A percentile compares a stretch with the other conserved stretches of the same genome.
Evolutionary conservation across 2,797 vertebrate genomes (phyloP).

Genomic region (Aplochiton taeniatus): DNA sequence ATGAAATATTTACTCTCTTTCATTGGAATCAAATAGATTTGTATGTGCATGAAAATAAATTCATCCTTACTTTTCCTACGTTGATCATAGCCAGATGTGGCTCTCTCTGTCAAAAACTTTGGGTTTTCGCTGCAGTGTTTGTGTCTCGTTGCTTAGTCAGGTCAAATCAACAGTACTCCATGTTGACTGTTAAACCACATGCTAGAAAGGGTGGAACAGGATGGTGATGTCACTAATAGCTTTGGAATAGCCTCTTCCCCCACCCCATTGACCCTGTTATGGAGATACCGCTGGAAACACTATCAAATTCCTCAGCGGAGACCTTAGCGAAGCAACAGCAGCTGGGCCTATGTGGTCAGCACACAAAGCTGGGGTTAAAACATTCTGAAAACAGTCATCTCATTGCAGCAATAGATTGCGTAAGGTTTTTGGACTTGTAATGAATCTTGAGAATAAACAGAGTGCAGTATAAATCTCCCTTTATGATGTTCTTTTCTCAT

Average conservation of each 20-base stretch:
- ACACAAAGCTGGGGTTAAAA: conserved; percentile 17
- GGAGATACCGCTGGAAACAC: conserved; percentile 34
- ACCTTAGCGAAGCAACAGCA: conserved; percentile 33
- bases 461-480: not conserved
- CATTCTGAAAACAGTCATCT: not conserved
- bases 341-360: conserved; percentile 30
- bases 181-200: not conserved
- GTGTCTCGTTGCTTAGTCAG: conserved; percentile 21
- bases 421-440: conserved; percentile 13
- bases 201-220: conserved; percentile 19
- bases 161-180: conserved; percentile 24
- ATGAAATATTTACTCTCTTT: conserved; percentile 20
- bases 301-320: conserved; percentile 29
- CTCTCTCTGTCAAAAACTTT: conserved; percentile 7
- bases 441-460: conserved; percentile 1
- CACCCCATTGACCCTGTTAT: conserved; percentile 19
- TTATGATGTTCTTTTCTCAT: not conserved
- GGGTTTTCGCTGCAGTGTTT: not conserved
- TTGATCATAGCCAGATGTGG: conserved; percentile 45
- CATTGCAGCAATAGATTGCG: conserved; percentile 9
- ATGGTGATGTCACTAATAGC: conserved; percentile 27
- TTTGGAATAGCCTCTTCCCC: conserved; percentile 17
- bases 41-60: conserved; percentile 27
- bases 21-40: conserved; percentile 33
- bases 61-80: conserved; percentile 21